phyloP scores from a whole-genome alignment of 2,113 vertebrate species.

The Peromyscus leucopus region DNA sequence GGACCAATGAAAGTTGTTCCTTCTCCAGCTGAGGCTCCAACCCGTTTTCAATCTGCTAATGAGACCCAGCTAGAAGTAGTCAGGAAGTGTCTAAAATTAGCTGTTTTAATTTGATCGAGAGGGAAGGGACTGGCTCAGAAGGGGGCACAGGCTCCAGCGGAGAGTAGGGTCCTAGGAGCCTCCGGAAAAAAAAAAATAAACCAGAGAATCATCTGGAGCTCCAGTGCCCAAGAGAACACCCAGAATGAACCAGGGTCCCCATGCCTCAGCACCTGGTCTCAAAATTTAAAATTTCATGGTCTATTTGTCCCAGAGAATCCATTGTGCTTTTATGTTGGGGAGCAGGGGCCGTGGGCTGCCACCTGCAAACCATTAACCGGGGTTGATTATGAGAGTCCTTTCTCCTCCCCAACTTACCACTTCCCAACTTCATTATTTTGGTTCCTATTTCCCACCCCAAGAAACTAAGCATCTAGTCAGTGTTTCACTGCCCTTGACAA shows the following conservation, averaged over 20 bases:
- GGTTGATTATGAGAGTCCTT: neutral
- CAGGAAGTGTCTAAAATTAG: slow-evolving; percentile 81
- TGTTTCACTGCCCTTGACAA: neutral
- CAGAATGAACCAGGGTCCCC: neutral
- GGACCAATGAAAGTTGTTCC: slow-evolving; percentile 74
- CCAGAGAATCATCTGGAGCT: neutral
- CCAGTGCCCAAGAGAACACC: slow-evolving; percentile 13
- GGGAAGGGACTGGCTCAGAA: slow-evolving; percentile 25
- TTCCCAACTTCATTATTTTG: slow-evolving; percentile 38
- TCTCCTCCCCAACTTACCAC: slow-evolving; percentile 10
- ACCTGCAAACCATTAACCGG: slow-evolving; percentile 34
- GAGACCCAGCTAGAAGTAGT: slow-evolving; percentile 80
- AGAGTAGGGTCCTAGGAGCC: neutral
- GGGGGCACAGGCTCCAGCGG: neutral
- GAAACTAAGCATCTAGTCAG: neutral
- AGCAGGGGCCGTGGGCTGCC: neutral
- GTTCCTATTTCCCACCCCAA: neutral
- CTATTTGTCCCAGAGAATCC: slow-evolving; percentile 28
- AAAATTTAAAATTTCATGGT: neutral
- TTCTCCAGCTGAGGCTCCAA: slow-evolving; percentile 74
- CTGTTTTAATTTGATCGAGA: slow-evolving; percentile 72
- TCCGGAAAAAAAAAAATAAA: neutral
- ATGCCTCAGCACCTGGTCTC: slow-evolving; percentile 17
- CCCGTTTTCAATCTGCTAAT: slow-evolving; percentile 76
- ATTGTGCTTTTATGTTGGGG: slow-evolving; percentile 40